These are phyloP conservation scores for Diaphora mendica DNA, from an alignment of 2,888 invertebrate species.

Conservation along the genomic window DNA sequence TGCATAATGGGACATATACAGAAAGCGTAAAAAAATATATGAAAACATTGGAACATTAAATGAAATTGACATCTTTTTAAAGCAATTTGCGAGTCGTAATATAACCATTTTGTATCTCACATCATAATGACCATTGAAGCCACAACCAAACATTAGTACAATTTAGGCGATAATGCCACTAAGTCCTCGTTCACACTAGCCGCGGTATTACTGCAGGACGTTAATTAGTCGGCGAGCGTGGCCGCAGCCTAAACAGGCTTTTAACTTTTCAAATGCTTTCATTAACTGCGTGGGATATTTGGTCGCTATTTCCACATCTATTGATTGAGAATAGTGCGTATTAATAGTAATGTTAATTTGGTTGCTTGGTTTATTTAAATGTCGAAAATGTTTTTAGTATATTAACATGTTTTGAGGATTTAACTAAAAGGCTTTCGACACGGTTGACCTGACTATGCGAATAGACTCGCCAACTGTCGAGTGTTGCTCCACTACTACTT, in stretches of 20 bases:
- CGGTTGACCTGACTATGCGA: not conserved
- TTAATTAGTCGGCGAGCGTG: constrained; percentile 77
- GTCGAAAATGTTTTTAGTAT: constrained; percentile 18
- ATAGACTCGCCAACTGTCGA: not conserved
- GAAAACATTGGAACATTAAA: no score
- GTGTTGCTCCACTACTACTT: not conserved
- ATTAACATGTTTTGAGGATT: constrained; percentile 24
- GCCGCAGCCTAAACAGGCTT: constrained; percentile 74
- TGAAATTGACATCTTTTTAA: not conserved
- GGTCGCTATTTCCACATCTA: constrained; percentile 60
- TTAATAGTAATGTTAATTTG: constrained; percentile 56
- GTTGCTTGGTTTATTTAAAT: constrained; percentile 60
- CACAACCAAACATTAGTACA: constrained; percentile 84
- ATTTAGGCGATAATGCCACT: constrained; percentile 83
- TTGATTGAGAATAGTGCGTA: constrained; percentile 72
- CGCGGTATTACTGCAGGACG: constrained; percentile 70
- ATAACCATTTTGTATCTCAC: constrained; percentile 59
- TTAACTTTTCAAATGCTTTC: constrained; percentile 84
- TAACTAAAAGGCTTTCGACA: constrained; percentile 11
- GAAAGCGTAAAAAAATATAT: not conserved
- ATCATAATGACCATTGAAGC: constrained; percentile 61
- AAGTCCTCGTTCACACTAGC: constrained; percentile 78
- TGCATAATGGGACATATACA: not conserved
- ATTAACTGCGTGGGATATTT: constrained; percentile 77
- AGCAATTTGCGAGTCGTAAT: constrained; percentile 24